Evolutionary conservation across 2,888 invertebrate species (phyloP).

Genomic region (Deroplatys truncata): DNA sequence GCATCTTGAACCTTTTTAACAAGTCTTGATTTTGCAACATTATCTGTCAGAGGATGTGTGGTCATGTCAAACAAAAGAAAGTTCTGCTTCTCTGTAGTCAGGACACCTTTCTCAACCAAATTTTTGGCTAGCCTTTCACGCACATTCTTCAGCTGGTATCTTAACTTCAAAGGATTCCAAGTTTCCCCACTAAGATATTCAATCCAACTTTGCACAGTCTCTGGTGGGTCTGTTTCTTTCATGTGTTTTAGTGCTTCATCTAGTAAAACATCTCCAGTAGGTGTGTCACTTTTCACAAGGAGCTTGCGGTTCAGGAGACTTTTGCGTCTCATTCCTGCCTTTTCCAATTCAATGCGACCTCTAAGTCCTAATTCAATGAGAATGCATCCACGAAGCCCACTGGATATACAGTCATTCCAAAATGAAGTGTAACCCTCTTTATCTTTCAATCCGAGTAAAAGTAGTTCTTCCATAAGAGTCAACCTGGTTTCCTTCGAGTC

Average conservation of each 20-base stretch:
- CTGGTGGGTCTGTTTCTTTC: constrained; percentile 96
- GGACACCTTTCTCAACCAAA: constrained; percentile 97
- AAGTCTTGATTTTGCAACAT: constrained; percentile 89
- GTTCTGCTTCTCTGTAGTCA: constrained; percentile 99
- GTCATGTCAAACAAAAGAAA: constrained; percentile 99
- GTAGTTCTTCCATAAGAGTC: constrained; percentile 98
- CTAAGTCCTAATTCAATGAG: constrained; percentile 93
- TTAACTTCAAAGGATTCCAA: constrained; percentile 98
- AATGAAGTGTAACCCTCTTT: constrained; percentile 99
- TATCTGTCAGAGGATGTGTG: constrained; percentile 96
- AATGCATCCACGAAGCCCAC: constrained; percentile 96
- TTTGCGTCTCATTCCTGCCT: constrained; percentile 93
- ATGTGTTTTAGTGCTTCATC: constrained; percentile 95
- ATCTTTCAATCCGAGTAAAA: constrained; percentile 96
- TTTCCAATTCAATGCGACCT: constrained; percentile 93
- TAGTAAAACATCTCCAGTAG: constrained; percentile 94
- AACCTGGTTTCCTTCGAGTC: constrained; percentile 94
- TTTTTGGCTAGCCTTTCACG: constrained; percentile 98
- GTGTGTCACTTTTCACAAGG: constrained; percentile 78
- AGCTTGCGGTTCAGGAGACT: constrained; percentile 84
- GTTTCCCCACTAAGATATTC: constrained; percentile 99
- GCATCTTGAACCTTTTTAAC: constrained; percentile 98
- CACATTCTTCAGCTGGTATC: constrained; percentile 98
- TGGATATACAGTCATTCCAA: constrained; percentile 99
- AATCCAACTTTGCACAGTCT: constrained; percentile 98